phyloP scores from a whole-genome alignment of 1,140 invertebrate species.

The Trichonephila clavipes region DNA sequence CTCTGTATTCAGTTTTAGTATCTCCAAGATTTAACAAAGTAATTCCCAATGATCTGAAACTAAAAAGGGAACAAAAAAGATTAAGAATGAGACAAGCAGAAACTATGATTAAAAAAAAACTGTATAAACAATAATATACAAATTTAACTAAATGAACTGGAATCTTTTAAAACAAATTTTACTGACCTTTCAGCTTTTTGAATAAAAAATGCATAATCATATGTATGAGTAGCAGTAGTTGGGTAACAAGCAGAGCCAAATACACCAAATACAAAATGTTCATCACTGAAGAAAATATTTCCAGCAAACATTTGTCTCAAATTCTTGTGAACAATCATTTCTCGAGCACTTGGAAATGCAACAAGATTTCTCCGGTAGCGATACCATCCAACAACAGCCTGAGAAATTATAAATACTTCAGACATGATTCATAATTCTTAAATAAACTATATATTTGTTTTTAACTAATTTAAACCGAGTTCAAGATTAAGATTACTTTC shows the following conservation, averaged over 20 bases:
- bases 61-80: neutral
- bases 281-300: slow-evolving; percentile 43
- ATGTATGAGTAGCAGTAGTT: slow-evolving; percentile 53
- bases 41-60: slow-evolving; percentile 24
- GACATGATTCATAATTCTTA: neutral
- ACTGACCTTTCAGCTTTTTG: slow-evolving; percentile 33
- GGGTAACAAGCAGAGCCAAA: slow-evolving; percentile 50
- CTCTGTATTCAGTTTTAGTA: slow-evolving; percentile 58
- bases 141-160: neutral
- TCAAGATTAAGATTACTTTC: no score
- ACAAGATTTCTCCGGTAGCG: slow-evolving; percentile 47
- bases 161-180: neutral
- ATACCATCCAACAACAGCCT: slow-evolving; percentile 66
- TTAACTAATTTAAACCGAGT: no score
- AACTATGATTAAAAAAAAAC: neutral
- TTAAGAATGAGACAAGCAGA: neutral
- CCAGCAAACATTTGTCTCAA: slow-evolving; percentile 9
- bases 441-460: no score
- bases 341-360: slow-evolving; percentile 56
- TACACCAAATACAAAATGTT: slow-evolving; percentile 29
- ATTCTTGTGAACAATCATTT: slow-evolving; percentile 61
- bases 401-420: neutral
- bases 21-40: slow-evolving; percentile 44
- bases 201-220: slow-evolving; percentile 63
- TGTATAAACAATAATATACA: neutral